phyloP scores from a whole-genome alignment of 2,797 vertebrate species.

The Hippoglossus hippoglossus region DNA sequence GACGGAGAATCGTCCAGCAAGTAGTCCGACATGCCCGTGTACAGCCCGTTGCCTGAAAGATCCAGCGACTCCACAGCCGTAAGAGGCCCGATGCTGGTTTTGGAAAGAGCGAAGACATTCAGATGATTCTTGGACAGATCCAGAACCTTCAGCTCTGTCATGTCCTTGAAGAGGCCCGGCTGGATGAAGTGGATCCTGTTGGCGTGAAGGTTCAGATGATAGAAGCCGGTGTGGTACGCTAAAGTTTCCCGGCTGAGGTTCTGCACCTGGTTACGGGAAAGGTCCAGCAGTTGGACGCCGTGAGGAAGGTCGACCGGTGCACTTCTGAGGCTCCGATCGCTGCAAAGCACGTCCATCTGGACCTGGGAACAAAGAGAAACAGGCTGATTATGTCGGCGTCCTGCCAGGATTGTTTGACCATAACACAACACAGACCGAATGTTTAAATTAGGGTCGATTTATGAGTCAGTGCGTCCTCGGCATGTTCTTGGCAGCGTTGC shows the following conservation, averaged over 20 bases:
- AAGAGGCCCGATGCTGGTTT: conserved; percentile 83
- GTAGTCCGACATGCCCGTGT: conserved; percentile 88
- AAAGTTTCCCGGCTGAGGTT: conserved; percentile 85
- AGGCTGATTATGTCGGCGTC: conserved; percentile 46
- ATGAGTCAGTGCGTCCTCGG: conserved; percentile 39
- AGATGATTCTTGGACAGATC: conserved; percentile 90
- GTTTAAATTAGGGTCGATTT: conserved; percentile 35
- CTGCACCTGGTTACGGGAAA: conserved; percentile 90
- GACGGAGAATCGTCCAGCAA: conserved; percentile 87
- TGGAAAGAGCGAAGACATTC: conserved; percentile 80
- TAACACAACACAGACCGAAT: conserved; percentile 49
- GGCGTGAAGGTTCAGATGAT: conserved; percentile 86
- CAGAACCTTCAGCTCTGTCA: conserved; percentile 85
- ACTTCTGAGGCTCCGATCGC: conserved; percentile 81
- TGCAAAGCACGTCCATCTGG: conserved; percentile 87
- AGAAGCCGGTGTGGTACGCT: conserved; percentile 80
- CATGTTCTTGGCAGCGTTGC: conserved; percentile 40
- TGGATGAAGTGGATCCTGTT: conserved; percentile 92
- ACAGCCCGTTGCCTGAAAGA: conserved; percentile 91
- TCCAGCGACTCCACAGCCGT: conserved; percentile 85
- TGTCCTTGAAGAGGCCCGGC: conserved; percentile 85
- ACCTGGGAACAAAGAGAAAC: conserved; percentile 77
- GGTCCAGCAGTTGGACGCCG: conserved; percentile 85
- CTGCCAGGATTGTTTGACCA: conserved; percentile 32
- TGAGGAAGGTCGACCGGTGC: conserved; percentile 83